Base-by-base conservation (phyloP, 1,140 invertebrate species). In the Drosophila azteca region DNA sequence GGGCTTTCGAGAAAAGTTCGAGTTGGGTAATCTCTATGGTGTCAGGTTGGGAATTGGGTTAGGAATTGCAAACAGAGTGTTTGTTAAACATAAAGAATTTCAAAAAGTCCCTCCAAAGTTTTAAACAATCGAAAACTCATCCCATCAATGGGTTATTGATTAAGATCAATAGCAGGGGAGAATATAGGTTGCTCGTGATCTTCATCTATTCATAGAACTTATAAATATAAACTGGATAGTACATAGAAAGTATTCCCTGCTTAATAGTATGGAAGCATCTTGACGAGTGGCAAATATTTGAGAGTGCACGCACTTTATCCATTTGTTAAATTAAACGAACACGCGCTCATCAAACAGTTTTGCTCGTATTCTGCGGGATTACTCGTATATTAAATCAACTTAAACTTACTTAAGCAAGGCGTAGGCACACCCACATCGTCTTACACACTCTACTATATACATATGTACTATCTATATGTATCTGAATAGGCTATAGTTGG, bases 271-370 rank as follows among this genome's bases (percentile, higher is more conserved):
- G 22, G 9, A 50, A 48, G 24, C 41, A 13, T 48, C 43, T 31
- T 11, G 5, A 13, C 15, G 61, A 62, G 57, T 46, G 41, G 26
- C 20, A 26, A n/a, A 20, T 26, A n/a, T 46, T 39, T 35, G 29
- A 53, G 20, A 39, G 31, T 50, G 51, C 61, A 66, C 72, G 72
- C 61, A 66, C 69, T 74, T 65, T 73, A 49, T 53, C 53, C 70
- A 73, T 74, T 73, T 74, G 43, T 48, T 59, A 66, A 83, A 75
- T 78, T 78, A 69, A 83, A 75, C 83, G 71, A 71, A 71, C 66
- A 61, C 72, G 73, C 64, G 57, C 57, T 77, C 58, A 69, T 77
- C 73, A 68, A 62, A 61, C 63, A 41, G 35, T 58, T 63, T 29
- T 53, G 39, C 44, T 55, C 31, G 53, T 46, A 29, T 46, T 65